Evolutionary conservation across 2,888 invertebrate genomes (phyloP).

Genomic region (Parnassius smintheus): DNA sequence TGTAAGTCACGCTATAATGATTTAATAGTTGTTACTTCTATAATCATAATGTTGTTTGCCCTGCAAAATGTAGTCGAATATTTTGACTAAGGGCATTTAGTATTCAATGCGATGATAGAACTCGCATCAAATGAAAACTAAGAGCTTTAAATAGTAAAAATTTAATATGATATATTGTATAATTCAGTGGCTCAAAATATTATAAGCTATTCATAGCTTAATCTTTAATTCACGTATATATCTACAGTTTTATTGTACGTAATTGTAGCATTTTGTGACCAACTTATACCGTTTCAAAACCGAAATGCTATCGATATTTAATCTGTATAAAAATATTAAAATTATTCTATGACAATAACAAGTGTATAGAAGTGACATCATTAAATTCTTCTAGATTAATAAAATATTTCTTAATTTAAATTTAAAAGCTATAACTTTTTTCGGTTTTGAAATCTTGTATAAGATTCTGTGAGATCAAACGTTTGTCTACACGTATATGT

Average conservation of each 20-base stretch:
- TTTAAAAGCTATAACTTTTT: constrained; percentile 36
- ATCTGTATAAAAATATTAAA: constrained; percentile 35
- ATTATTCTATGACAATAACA: constrained; percentile 53
- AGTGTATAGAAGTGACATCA: constrained; percentile 33
- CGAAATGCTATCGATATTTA: constrained; percentile 46
- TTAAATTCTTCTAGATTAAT: constrained; percentile 32
- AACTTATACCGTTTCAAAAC: constrained; percentile 64
- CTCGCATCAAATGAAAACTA: constrained; percentile 76
- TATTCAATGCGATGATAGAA: constrained; percentile 67
- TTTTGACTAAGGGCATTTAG: constrained; percentile 49
- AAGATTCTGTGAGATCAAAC: constrained; percentile 36
- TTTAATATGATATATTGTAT: constrained; percentile 73
- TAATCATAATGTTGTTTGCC: constrained; percentile 52
- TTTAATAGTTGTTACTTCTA: constrained; percentile 66
- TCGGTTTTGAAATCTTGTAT: constrained; percentile 66
- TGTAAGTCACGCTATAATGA: constrained; percentile 63
- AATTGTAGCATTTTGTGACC: constrained; percentile 46
- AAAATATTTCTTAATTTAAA: constrained; percentile 28
- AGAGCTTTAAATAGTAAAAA: constrained; percentile 81
- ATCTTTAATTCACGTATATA: constrained; percentile 64
- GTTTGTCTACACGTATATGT: constrained; percentile 34
- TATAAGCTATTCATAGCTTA: constrained; percentile 77
- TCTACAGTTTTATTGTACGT: constrained; percentile 47
- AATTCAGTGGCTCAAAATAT: constrained; percentile 78
- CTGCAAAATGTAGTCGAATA: constrained; percentile 40